Evolutionary conservation across 1,140 invertebrate species (phyloP), one percentile per base, ranked within the genome.

Genomic region (Samia ricini): DNA sequence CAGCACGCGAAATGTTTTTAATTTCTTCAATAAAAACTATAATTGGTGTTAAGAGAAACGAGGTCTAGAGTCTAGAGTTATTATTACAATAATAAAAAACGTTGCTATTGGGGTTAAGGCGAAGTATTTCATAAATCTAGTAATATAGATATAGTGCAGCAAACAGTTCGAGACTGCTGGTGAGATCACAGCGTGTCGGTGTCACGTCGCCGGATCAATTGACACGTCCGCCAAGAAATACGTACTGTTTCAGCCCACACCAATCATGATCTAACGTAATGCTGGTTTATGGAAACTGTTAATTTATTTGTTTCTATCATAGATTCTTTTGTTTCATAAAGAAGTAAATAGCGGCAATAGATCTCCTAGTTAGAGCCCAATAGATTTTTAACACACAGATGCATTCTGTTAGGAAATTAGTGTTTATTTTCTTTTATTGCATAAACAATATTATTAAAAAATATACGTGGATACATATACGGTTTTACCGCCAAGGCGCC

Each of bases 201-300:
- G 74, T 74, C 73, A 73, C 74, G 77, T 77, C 71, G 63, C 74
- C 66, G 60, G 42, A 56, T 68, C 83, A 84, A 84, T 85, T 87
- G 82, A 81, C 76, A 83, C 82, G 80, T 85, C 82, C 75, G 71
- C 63, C 59, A 55, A 59, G 60, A 66, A 63, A 71, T 64, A 42
- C 10, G 33, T 42, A 61, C 66, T 63, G 63, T 68, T 68, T 60
- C 60, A 61, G 51, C 66, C 66, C 66, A 68, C 66, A 61, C 59
- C 59, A 49, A 42, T 59, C 56, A 66, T 52, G 48, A 48, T 54
- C 51, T 42, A 42, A 42, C 54, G 23, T 55, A 21, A 57, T 24
- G 49, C 26, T 36, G n/a, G 55, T 55, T 56, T 55, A 22, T 18
- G 60, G 19, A 61, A 33, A 61, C 36, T 61, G 18, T 48, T 36